Evolutionary conservation across 1,140 invertebrate genomes (phyloP).

Genomic region (Drosophila miranda): DNA sequence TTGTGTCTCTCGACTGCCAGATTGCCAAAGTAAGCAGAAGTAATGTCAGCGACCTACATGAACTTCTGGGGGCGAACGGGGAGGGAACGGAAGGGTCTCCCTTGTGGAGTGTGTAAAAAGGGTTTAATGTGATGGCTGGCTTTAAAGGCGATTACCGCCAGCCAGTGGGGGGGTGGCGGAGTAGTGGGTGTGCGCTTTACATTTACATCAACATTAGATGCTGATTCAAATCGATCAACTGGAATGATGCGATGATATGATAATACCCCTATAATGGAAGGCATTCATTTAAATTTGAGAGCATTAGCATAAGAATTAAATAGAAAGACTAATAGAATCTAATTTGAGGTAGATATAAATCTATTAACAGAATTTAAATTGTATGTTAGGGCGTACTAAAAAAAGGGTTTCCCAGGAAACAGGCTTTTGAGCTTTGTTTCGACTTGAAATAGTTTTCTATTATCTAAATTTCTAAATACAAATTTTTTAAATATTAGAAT

Average conservation of each 20-base stretch:
- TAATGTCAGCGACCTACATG: conserved; percentile 65
- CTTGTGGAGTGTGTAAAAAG: conserved; percentile 13
- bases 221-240: conserved; percentile 12
- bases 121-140: conserved; percentile 26
- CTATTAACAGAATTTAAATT: no score
- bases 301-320: no score
- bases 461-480: no score
- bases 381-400: no score
- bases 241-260: background rate
- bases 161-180: no score
- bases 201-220: background rate
- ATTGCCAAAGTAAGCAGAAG: conserved; percentile 74
- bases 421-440: no score
- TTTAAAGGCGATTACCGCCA: conserved; percentile 27
- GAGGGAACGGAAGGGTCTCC: background rate
- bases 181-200: no score
- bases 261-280: background rate
- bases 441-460: no score
- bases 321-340: no score
- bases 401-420: no score
- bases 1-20: conserved; percentile 5
- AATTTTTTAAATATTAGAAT: no score
- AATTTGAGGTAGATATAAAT: no score
- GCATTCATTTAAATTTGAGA: background rate
- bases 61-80: background rate